Base-by-base conservation (phyloP, 2,797 vertebrate genomes). In the Pelobates cultripes region DNA sequence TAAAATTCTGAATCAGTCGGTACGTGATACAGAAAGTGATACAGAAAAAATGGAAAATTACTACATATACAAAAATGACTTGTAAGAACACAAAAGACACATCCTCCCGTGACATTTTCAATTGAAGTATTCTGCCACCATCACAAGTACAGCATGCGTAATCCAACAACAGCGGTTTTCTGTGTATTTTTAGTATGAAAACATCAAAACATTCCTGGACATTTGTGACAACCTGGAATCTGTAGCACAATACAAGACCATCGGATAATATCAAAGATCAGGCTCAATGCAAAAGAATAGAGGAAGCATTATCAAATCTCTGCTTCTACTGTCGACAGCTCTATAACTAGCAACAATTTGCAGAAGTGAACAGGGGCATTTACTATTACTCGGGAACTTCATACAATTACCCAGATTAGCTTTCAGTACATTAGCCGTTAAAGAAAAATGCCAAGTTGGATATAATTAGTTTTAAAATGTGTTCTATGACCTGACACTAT, bases 201-300 rank as follows among this genome's bases (percentile, higher is more conserved):
- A 57, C 71, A 55, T 73, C 51, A 73, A 13, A 55, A 57, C 13
- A 55, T 72, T 40, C 28, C 28, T 73, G 28, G 71, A 73, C 3
- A 43, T 55, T 57, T 73, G 9, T 73, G 71, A 73, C 47, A 57
- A 28, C 47, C 5, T 51, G 10, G 47, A 51, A 51, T 51, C 47
- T 51, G 47, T 5, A 51, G 47, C 5, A 10, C 47, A 6, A 6
- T 17, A 73, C 28, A 55, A 53, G n/a, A 6, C 17, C 10, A 45
- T 73, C 2, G 14, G 28, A 41, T 73, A 57, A 73, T 57, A 55
- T 10, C 8, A 42, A 28, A 1, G 71, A 15, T 10, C 5, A 40
- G 9, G 3, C 57, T 61, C 15, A 5, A 61, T 61, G 15, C 57
- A 61, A n/a, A 61, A 61, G 57, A 61, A 61, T 51, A 51, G 47